Base-by-base conservation (phyloP, 2,113 vertebrate species). In the Rhea americana region DNA sequence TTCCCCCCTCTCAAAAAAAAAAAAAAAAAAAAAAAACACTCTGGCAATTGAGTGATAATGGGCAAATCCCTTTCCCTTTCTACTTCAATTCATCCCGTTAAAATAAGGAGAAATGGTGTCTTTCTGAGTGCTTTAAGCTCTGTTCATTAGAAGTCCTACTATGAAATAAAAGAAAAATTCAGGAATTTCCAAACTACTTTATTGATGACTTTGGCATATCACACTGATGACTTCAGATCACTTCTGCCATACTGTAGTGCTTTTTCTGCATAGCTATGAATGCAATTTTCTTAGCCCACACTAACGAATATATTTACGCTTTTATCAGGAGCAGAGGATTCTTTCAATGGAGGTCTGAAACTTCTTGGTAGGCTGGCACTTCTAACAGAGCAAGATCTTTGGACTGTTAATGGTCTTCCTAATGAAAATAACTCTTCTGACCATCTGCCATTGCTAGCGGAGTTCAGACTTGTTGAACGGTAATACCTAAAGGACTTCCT, bases 391-490 rank as follows among this genome's bases (percentile, higher is more conserved):
- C 94, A 98, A 25, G 98, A 99, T 90, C 91, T 99, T 59, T 98
- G 98, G 97, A 97, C 98, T 73, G 98, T 98, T 83, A 98, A 98
- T 15, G 97, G 98, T 25, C 98, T 99, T 95, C 99, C 99, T 85
- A 99, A 99, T 87, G 98, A 98, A 89, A 95, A 88, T 11, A 98
- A 98, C 96, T 98, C 99, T 43, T 99, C 99, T 3, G 99, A 99
- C 91, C 99, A 99, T 94, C 98, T 99, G 53, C 99, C 99, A 9
- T 96, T 99, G 51, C 91, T 99, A 14, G 98, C 98, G 26, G 96
- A 97, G 73, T 99, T 99, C 96, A 98, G 99, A 48, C 97, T 99
- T 39, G 55, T 94, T 62, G 94, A 97, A 61, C 88, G 90, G 93
- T 98, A 97, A 98, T 63, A 89, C 7, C 67, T 58, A 84, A 89